Base-by-base conservation (phyloP, 2,888 invertebrate genomes). In the Nephrocerus scutellatus region DNA sequence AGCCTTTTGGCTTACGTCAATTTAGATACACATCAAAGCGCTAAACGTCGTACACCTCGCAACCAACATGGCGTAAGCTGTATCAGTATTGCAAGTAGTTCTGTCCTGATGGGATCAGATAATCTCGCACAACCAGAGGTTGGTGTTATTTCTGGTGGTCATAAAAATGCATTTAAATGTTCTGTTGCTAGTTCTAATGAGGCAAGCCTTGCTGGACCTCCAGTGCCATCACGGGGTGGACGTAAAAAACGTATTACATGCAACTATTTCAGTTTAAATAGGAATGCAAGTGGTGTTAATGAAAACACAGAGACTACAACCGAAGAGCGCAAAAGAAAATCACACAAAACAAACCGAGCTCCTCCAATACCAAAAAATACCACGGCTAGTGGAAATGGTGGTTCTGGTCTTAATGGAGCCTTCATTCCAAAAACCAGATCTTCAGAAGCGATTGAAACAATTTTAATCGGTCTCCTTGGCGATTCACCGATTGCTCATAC, bases 1-100 rank as follows among this genome's bases (percentile, higher is more conserved):
- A 87, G 87, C 22, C 72, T 91, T 39, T 82, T 90, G 72, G 80
- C 85, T 43, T 84, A 84, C 59, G 83, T 85, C 74, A 80, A 79
- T 63, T 73, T 75, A 30, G 66, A 56, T 31, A 62, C 63, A 6
- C 56, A 62, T 24, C 54, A 63, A n/a, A 67, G 57, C 43, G 62
- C 63, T 8, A 64, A 60, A 40, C 54, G 66, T 5, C 78, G 75
- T 55, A 78, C 74, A 54, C 77, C 74, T 15, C 81, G 74, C 60
- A 85, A 76, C 59, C 75, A 72, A 63, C 81, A 85, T 51, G 86
- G 85, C 16, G 74, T 86, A 13, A 83, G 83, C 49, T 84, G 85
- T 60, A 76, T 83, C 63, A 84, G 85, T 53, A 72, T 83, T 35
- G 78, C 82, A 2, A 82, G 82, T 50, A 82, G 80, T 60, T 66